Conservation (phyloP, 1,140 invertebrate species). For the Atta cephalotes region DNA sequence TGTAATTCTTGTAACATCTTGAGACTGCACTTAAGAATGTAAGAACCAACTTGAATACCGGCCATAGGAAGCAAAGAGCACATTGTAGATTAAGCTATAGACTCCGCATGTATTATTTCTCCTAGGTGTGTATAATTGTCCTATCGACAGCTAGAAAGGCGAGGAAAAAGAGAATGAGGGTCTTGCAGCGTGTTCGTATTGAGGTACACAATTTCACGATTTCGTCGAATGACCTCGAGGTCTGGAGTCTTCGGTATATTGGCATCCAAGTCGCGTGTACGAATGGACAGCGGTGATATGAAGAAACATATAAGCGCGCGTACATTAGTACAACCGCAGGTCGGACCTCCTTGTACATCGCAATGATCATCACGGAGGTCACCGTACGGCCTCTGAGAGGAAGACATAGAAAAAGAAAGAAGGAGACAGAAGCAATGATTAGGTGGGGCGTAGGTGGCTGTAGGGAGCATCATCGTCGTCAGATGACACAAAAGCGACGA, state of each 20-base stretch:
- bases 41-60: no score
- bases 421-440: slow-evolving; percentile 28
- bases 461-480: slow-evolving; percentile 73
- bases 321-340: slow-evolving; percentile 65
- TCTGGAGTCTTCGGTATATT: slow-evolving; percentile 75
- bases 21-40: no score
- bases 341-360: slow-evolving; percentile 74
- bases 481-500: slow-evolving; percentile 70
- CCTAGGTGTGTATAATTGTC: neutral
- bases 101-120: neutral
- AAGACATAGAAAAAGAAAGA: slow-evolving; percentile 38
- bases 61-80: no score
- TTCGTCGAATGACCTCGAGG: slow-evolving; percentile 68
- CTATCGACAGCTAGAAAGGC: neutral
- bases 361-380: slow-evolving; percentile 81
- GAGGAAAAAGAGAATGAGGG: neutral
- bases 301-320: slow-evolving; percentile 81
- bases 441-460: slow-evolving; percentile 68
- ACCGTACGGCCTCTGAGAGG: slow-evolving; percentile 57
- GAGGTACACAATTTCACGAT: slow-evolving; percentile 12
- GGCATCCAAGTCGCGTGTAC: slow-evolving; percentile 84
- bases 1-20: no score
- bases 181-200: neutral
- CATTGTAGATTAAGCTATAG: no score
- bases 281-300: slow-evolving; percentile 74